Evolutionary conservation across 2,888 invertebrate species (phyloP).

Genomic region (Adela reaumurella): DNA sequence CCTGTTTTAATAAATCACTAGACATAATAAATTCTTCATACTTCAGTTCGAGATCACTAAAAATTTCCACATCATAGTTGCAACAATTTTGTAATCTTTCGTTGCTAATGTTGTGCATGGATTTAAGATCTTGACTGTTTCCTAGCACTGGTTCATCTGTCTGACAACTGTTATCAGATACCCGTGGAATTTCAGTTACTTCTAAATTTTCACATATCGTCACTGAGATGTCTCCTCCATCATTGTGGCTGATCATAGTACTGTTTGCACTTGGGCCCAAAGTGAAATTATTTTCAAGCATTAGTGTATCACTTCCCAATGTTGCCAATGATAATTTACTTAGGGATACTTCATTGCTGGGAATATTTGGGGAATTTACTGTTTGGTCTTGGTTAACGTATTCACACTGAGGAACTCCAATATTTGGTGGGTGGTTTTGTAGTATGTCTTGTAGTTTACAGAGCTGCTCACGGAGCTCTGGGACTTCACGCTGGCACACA

Average conservation of each 20-base stretch:
- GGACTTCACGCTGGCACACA: conserved; percentile 40
- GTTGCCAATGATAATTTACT: background rate
- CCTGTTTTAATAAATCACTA: background rate
- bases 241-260: background rate
- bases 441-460: conserved; percentile 28
- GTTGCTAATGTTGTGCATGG: background rate
- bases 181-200: background rate
- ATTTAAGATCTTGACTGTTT: background rate
- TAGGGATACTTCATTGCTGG: background rate
- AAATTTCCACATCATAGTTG: no score
- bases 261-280: background rate
- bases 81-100: no score
- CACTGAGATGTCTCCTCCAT: background rate
- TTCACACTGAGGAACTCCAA: background rate
- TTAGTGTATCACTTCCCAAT: background rate
- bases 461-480: conserved; percentile 33
- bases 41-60: background rate
- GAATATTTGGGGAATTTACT: background rate
- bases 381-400: background rate
- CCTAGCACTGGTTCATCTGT: background rate
- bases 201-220: background rate
- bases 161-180: background rate
- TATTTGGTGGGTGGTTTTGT: conserved; percentile 20
- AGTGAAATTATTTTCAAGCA: background rate
- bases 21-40: background rate